Conservation (phyloP, 2,797 vertebrate species). For the Myotis vivesi region DNA sequence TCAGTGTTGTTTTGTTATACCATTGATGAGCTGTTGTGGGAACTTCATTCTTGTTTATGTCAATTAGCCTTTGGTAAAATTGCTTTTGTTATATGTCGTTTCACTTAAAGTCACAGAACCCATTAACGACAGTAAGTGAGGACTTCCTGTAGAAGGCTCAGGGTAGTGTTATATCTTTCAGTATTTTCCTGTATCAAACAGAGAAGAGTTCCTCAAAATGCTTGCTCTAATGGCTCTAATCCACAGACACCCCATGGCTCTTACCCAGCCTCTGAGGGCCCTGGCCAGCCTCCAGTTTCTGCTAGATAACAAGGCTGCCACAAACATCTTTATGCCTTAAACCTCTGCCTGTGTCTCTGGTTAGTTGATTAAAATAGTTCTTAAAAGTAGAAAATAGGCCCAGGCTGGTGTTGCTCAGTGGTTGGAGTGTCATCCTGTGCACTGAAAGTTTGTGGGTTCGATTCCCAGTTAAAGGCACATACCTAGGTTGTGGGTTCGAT, state of each 20-base stretch:
- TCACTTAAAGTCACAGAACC: neutral
- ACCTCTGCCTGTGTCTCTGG: neutral
- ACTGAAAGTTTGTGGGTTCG: neutral
- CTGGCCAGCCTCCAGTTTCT: neutral
- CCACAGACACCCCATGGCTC: neutral
- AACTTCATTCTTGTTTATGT: neutral
- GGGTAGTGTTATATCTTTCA: constrained; percentile 17
- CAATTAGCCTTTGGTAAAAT: neutral
- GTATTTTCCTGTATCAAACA: constrained; percentile 39
- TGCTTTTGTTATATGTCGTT: neutral
- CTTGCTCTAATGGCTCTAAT: neutral
- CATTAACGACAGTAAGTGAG: neutral
- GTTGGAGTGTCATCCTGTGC: neutral
- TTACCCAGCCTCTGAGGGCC: neutral
- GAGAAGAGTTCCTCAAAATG: constrained; percentile 41
- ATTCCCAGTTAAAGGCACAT: neutral
- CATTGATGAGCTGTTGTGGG: neutral
- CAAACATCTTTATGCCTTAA: neutral
- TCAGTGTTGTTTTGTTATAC: neutral
- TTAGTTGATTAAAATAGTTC: constrained; percentile 27
- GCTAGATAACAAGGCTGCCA: neutral
- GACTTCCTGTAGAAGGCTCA: constrained; percentile 37
- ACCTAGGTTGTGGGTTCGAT: neutral
- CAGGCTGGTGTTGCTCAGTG: neutral
- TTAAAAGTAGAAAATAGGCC: neutral